Evolutionary conservation across 2,888 invertebrate species (phyloP), one percentile per base, ranked within the genome.

Genomic region (Tinea pellionella): DNA sequence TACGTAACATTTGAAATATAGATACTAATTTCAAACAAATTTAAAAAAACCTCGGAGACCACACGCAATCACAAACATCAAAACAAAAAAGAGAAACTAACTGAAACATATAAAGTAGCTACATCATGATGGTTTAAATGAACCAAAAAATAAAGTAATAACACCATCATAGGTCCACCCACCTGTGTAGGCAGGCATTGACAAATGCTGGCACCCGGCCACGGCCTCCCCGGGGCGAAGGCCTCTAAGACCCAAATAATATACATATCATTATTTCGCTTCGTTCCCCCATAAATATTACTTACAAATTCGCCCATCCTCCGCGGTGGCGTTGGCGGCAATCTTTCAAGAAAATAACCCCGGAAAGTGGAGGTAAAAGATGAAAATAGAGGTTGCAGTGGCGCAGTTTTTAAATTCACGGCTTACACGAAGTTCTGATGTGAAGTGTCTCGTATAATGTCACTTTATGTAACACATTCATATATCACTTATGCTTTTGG

Each of bases 181-280:
- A 85, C 85, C 82, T 80, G 79, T 70, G 72, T 29, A 67, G 74
- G 73, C 15, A 67, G 74, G 73, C 78, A 75, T 77, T 83, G 84
- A 86, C 80, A 83, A 85, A 86, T 83, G 77, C 73, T 71, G 72
- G 43, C 59, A 41, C 69, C 73, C 69, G 70, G 69, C 68, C 62
- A 55, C 63, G 63, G 64, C 70, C 74, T 57, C 57, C 57, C 32
- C 29, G 57, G 53, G 57, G 70, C 71, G 68, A 71, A 65, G 68
- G 67, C 65, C 69, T 70, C 66, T 67, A 57, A 69, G 70, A 68
- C 76, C 79, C 80, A 79, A 81, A 83, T 80, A 80, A 80, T 79
- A 80, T 81, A 59, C 83, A 81, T 82, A 80, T 81, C 79, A 82
- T 83, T 81, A 82, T 77, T 80, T 74, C 70, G 72, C 75, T 71